These are phyloP conservation scores for Dinocampus coccinellae DNA, from an alignment of 2,888 invertebrate species.

Conservation along the genomic window DNA sequence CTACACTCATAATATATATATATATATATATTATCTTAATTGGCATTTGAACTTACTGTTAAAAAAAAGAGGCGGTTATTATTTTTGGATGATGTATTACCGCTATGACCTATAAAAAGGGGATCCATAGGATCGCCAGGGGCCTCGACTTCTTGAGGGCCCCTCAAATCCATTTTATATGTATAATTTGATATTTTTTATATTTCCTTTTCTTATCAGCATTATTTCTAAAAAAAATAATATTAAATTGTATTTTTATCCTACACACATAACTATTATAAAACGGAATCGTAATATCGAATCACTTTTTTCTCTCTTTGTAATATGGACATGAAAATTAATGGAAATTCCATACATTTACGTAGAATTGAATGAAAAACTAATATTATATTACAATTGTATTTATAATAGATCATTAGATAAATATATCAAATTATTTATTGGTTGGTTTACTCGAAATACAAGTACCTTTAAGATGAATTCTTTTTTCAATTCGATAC, in stretches of 20 bases:
- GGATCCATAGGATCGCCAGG: slow-evolving; percentile 61
- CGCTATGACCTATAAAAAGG: slow-evolving; percentile 50
- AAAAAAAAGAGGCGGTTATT: slow-evolving; percentile 63
- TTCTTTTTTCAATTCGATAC: background rate
- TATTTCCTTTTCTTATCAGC: background rate
- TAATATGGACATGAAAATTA: background rate
- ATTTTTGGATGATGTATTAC: slow-evolving; percentile 9
- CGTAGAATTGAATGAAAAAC: background rate
- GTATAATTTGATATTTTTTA: background rate
- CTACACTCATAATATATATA: background rate
- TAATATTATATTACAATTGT: background rate
- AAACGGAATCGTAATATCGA: background rate
- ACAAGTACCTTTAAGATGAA: background rate
- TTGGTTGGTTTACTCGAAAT: background rate
- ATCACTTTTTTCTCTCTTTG: background rate
- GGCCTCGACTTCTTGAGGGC: slow-evolving; percentile 68
- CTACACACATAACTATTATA: background rate
- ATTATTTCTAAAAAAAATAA: slow-evolving; percentile 17
- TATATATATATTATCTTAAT: background rate
- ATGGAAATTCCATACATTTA: background rate
- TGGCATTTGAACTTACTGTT: slow-evolving; percentile 55
- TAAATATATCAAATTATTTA: background rate
- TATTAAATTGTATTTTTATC: background rate
- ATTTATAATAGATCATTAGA: background rate
- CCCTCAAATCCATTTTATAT: slow-evolving; percentile 64